Evolutionary conservation across 2,888 invertebrate species (phyloP).

Genomic region (Augiades crinisus): DNA sequence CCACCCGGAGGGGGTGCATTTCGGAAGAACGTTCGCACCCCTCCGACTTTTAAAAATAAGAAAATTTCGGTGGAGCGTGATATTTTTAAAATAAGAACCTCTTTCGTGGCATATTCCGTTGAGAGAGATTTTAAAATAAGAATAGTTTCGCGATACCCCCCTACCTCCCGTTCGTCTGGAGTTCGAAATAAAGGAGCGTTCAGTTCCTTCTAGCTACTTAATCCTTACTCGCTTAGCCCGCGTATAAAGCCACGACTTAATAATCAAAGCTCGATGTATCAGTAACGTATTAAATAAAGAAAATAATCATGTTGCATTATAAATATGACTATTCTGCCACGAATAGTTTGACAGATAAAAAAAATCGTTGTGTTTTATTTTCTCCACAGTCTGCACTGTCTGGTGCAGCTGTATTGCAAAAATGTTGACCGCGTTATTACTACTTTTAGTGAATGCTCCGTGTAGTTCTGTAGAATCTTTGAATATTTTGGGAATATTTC

Average conservation of each 20-base stretch:
- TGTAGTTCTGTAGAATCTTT: constrained; percentile 35
- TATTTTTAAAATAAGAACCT: constrained; percentile 81
- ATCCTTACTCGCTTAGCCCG: constrained; percentile 22
- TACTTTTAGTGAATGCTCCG: too few species aligned
- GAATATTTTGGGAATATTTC: constrained; percentile 83
- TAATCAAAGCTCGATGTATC: too few species aligned
- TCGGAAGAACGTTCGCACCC: constrained; percentile 76
- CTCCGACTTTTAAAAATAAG: constrained; percentile 72
- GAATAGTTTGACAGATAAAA: too few species aligned
- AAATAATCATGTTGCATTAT: too few species aligned
- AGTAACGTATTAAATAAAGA: too few species aligned
- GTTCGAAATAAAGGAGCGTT: constrained; percentile 60
- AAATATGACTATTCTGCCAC: too few species aligned
- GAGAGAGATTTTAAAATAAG: constrained; percentile 81
- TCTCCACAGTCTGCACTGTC: too few species aligned
- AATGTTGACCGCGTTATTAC: too few species aligned
- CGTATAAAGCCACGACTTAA: background rate
- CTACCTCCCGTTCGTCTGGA: constrained; percentile 64
- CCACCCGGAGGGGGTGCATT: constrained; percentile 68
- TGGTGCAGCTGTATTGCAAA: too few species aligned
- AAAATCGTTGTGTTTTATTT: too few species aligned
- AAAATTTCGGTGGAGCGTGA: constrained; percentile 81
- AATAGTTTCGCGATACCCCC: constrained; percentile 78
- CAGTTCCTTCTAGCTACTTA: constrained; percentile 24
- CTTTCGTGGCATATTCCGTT: constrained; percentile 80